Percentiles rank a stretch among this genome's conserved stretches.
These are phyloP conservation scores for Drosophila bocki DNA, from an alignment of 1,140 invertebrate genomes.

Conservation along the genomic window DNA sequence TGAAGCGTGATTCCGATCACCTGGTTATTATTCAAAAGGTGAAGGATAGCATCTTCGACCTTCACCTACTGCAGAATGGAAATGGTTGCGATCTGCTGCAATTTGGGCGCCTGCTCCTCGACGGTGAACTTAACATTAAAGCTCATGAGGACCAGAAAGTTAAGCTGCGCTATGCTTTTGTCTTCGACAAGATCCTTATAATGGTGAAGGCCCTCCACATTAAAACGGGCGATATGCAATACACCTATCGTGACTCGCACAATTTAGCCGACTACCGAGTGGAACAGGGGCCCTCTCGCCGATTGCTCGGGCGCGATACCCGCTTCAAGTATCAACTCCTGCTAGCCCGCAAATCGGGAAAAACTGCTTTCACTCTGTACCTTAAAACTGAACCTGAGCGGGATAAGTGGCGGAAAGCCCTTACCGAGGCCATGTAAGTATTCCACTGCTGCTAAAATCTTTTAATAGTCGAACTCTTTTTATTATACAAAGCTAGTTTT, in stretches of 20 bases:
- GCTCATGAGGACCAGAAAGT: slow-evolving; percentile 95
- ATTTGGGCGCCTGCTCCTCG: slow-evolving; percentile 95
- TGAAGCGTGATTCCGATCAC: slow-evolving; percentile 98
- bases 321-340: slow-evolving; percentile 93
- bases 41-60: slow-evolving; percentile 93
- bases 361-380: slow-evolving; percentile 95
- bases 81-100: slow-evolving; percentile 92
- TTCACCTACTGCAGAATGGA: slow-evolving; percentile 91
- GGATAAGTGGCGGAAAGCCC: slow-evolving; percentile 95
- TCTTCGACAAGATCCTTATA: slow-evolving; percentile 98
- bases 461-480: background rate
- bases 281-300: slow-evolving; percentile 90
- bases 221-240: slow-evolving; percentile 92
- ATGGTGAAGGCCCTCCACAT: slow-evolving; percentile 96
- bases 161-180: slow-evolving; percentile 95
- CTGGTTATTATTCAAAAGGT: slow-evolving; percentile 96
- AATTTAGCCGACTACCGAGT: slow-evolving; percentile 94
- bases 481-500: background rate
- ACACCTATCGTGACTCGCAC: slow-evolving; percentile 95
- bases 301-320: slow-evolving; percentile 88
- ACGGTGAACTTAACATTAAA: slow-evolving; percentile 97
- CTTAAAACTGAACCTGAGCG: slow-evolving; percentile 95
- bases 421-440: slow-evolving; percentile 95
- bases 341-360: slow-evolving; percentile 92
- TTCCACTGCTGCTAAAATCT: background rate